Conservation (phyloP, 2,888 invertebrate species). For the Nymphalis c-album region DNA sequence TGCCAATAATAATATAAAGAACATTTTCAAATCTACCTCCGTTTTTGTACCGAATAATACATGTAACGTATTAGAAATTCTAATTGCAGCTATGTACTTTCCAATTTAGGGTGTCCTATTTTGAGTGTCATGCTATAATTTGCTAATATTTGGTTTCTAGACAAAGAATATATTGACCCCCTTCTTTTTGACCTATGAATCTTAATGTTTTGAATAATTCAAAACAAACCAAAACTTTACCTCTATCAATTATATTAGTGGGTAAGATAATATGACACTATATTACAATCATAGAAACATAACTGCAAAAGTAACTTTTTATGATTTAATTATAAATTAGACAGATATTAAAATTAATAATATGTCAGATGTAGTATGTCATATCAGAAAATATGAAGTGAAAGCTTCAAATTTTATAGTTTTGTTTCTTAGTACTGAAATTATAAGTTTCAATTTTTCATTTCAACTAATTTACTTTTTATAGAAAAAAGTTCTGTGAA, state of each 20-base stretch:
- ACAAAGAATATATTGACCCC: conserved; percentile 14
- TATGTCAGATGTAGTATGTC: too few relatives aligned
- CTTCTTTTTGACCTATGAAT: neutral
- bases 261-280: too few relatives aligned
- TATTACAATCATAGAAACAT: too few relatives aligned
- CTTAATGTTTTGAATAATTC: conserved; percentile 18
- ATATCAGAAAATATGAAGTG: too few relatives aligned
- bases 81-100: conserved; percentile 23
- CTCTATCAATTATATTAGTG: neutral
- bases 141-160: conserved; percentile 1
- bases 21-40: conserved; percentile 26
- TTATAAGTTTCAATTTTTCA: too few relatives aligned
- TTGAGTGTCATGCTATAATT: conserved; percentile 17
- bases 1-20: conserved; percentile 13
- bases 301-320: too few relatives aligned
- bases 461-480: too few relatives aligned
- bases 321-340: too few relatives aligned
- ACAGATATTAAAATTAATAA: too few relatives aligned
- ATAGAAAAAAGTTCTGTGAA: too few relatives aligned
- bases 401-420: too few relatives aligned
- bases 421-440: too few relatives aligned
- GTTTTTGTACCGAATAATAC: conserved; percentile 15
- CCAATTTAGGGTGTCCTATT: conserved; percentile 29
- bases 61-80: conserved; percentile 19
- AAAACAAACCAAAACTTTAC: conserved; percentile 17